phyloP scores from a whole-genome alignment of 2,797 vertebrate genomes.

The Steatocranus sp. region DNA sequence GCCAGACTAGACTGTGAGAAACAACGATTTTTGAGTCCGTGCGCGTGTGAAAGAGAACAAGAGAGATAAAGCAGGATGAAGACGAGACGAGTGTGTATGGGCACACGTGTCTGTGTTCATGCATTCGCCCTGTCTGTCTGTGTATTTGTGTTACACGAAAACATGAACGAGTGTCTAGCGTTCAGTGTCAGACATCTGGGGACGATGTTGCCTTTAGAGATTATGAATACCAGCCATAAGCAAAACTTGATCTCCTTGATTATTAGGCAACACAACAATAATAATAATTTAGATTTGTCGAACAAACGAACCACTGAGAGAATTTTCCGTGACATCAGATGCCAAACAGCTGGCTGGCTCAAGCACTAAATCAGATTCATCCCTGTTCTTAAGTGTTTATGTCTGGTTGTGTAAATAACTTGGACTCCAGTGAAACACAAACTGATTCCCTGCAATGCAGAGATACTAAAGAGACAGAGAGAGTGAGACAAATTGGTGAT shows the following conservation, averaged over 20 bases:
- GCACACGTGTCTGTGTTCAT: constrained; percentile 14
- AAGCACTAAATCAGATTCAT: constrained; percentile 43
- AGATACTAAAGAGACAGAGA: neutral
- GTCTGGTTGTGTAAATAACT: constrained; percentile 42
- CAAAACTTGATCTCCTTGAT: constrained; percentile 47
- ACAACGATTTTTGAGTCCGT: constrained; percentile 19
- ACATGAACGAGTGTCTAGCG: neutral
- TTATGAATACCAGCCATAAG: constrained; percentile 14
- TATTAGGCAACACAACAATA: constrained; percentile 41
- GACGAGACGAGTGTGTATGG: neutral
- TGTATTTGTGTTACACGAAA: constrained; percentile 36
- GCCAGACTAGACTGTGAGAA: constrained; percentile 67
- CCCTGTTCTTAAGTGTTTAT: constrained; percentile 48
- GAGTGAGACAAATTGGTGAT: neutral
- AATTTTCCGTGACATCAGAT: constrained; percentile 17
- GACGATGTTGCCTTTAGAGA: constrained; percentile 33
- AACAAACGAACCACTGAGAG: constrained; percentile 11
- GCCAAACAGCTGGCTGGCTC: constrained; percentile 33
- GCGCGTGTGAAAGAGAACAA: neutral
- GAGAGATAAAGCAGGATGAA: neutral
- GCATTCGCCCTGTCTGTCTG: constrained; percentile 13
- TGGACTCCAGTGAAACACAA: constrained; percentile 11
- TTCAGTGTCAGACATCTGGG: constrained; percentile 6
- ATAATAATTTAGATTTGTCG: constrained; percentile 34
- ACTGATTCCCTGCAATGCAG: neutral